phyloP scores from a whole-genome alignment of 92 coral and sea anemone species.

The Pocillopora grandis region DNA sequence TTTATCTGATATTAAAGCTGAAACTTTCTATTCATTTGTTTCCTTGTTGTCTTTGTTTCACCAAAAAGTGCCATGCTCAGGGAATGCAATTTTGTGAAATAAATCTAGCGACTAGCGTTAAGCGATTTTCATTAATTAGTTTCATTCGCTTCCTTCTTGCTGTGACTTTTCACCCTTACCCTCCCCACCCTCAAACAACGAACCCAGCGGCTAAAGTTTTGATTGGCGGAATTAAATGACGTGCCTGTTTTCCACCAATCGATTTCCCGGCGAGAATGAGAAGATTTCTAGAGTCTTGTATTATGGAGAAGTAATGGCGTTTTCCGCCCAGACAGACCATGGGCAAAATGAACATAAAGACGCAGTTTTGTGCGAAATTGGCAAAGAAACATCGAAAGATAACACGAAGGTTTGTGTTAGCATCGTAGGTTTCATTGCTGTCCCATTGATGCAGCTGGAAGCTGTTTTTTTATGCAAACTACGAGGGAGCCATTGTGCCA shows the following conservation, averaged over 20 bases:
- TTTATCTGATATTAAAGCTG: no score
- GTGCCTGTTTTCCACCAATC: slow-evolving; percentile 84
- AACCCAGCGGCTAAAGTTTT: background rate
- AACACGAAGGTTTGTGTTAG: slow-evolving; percentile 66
- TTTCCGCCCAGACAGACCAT: slow-evolving; percentile 99
- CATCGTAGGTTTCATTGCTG: slow-evolving; percentile 6
- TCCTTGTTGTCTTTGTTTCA: no score
- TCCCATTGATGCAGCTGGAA: background rate
- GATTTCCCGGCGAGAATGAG: slow-evolving; percentile 73
- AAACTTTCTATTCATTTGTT: no score
- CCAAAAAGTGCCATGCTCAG: no score
- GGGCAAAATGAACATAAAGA: slow-evolving; percentile 98
- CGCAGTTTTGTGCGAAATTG: slow-evolving; percentile 76
- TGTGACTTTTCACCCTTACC: background rate
- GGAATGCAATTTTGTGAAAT: no score
- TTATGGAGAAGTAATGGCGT: slow-evolving; percentile 99
- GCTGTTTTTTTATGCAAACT: slow-evolving; percentile 15
- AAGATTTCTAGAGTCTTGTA: slow-evolving; percentile 77
- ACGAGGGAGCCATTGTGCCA: slow-evolving; percentile 14
- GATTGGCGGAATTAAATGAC: slow-evolving; percentile 82
- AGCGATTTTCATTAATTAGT: background rate
- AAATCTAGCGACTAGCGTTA: no score
- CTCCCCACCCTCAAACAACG: slow-evolving; percentile 22
- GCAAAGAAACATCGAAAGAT: slow-evolving; percentile 58
- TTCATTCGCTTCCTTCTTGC: background rate